Evolutionary conservation across 2,113 vertebrate genomes (phyloP), one percentile per base, ranked within the genome.

Genomic region (Phrynosoma platyrhinos): DNA sequence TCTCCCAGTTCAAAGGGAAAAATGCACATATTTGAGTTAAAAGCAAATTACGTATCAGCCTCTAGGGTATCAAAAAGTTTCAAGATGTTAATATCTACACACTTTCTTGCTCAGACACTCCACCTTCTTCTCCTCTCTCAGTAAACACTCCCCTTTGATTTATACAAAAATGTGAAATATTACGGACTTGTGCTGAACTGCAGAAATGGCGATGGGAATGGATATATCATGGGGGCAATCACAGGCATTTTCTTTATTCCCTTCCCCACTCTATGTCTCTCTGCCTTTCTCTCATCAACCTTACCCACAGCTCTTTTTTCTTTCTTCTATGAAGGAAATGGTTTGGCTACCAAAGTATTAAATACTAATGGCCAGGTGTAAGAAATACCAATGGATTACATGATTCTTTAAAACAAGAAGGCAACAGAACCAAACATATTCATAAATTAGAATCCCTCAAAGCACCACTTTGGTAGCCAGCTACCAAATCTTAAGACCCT

Each of bases 261-360:
- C 75, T 47, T 88, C 13, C 82, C 36, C 47, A 9, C 52, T 75
- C 62, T 21, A 14, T 78, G 20, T n/a, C 92, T 86, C 52, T 87
- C 27, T 81, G 52, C 1, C 12, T 71, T 30, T 71, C 25, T 5
- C 30, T 30, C 92, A 25, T 76, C 4, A 92, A 88, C 92, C 88
- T 81, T 91, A 83, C 87, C 94, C 87, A 4, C 0, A 77, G 91
- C 91, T 91, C 25, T 12, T 91, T 94, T 84, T 79, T 89, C 90
- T 93, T 94, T 83, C 40, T 77, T 96, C 88, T 94, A 83, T 97
- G 96, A 97, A 97, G 96, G 96, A 97, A 95, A 96, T 90, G 90
- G 92, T 82, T 87, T 93, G 96, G 96, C 96, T 94, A 96, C 93
- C 80, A 85, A 82, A 83, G 88, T 95, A 88, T 96, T 94, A 30